These are phyloP conservation scores for Rhinolophus sinicus DNA, from an alignment of 2,113 vertebrate species.

Conservation along the genomic window DNA sequence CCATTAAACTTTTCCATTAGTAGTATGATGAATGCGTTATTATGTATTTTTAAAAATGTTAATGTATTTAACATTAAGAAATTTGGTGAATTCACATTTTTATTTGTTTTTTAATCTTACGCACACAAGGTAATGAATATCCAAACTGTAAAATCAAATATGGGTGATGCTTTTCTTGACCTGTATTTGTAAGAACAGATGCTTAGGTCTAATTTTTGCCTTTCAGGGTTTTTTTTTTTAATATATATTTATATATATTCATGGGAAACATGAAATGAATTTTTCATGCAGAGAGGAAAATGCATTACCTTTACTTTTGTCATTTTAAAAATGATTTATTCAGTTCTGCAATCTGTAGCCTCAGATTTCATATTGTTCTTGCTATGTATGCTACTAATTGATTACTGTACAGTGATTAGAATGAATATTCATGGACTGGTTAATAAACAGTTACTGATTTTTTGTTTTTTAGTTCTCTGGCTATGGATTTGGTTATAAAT, in stretches of 20 bases:
- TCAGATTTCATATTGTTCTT: conserved; percentile 65
- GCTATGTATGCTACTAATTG: conserved; percentile 61
- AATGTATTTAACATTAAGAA: conserved; percentile 17
- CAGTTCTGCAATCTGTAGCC: conserved; percentile 54
- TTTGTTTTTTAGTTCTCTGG: background rate
- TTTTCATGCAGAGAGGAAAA: conserved; percentile 67
- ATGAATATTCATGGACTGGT: conserved; percentile 72
- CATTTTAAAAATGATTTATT: conserved; percentile 72
- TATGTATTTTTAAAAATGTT: background rate
- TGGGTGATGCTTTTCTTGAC: conserved; percentile 55
- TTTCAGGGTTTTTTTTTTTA: background rate
- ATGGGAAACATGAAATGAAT: conserved; percentile 6
- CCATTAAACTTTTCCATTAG: background rate
- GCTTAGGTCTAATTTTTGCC: conserved; percentile 37
- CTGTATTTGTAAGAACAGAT: conserved; percentile 63
- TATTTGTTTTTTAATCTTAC: conserved; percentile 36
- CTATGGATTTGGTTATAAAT: conserved; percentile 20
- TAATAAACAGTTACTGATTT: conserved; percentile 17
- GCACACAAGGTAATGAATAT: background rate
- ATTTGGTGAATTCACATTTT: background rate
- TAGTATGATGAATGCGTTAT: background rate
- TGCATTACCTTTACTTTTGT: conserved; percentile 62
- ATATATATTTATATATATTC: conserved; percentile 21
- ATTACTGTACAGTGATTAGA: conserved; percentile 64
- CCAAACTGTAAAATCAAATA: background rate